Conservation (phyloP, 2,113 vertebrate species). For the Mixornis gularis region DNA sequence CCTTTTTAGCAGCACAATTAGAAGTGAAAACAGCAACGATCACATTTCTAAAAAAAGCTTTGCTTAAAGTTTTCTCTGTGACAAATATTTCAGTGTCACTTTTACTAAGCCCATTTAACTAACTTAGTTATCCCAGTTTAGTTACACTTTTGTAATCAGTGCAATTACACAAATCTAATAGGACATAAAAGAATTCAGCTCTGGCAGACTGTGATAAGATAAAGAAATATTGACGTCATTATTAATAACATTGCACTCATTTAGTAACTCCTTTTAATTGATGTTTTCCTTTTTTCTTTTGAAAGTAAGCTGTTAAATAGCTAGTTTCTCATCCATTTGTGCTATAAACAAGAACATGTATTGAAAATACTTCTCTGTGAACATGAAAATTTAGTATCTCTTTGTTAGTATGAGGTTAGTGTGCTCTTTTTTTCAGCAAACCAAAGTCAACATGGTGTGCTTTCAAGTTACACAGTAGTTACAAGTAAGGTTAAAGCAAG, state of each 20-base stretch:
- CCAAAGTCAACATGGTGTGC: conserved; percentile 2
- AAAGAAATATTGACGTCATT: not conserved
- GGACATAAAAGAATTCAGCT: not conserved
- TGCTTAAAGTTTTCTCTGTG: not conserved
- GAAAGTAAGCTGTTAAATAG: not conserved
- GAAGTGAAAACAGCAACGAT: not conserved
- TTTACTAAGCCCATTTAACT: not conserved
- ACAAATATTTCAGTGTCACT: not conserved
- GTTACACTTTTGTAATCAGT: not conserved
- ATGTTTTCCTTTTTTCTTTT: not conserved
- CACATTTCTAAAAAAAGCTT: not conserved
- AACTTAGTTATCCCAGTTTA: not conserved
- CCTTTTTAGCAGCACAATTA: not conserved
- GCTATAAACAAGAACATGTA: not conserved
- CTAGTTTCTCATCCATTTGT: not conserved
- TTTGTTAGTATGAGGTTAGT: not conserved
- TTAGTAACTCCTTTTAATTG: not conserved
- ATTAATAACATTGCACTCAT: not conserved
- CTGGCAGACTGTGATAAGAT: not conserved
- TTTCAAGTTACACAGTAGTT: conserved; percentile 43
- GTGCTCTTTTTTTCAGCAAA: not conserved
- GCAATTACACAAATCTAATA: not conserved
- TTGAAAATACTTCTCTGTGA: conserved; percentile 13
- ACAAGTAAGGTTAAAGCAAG: conserved; percentile 25
- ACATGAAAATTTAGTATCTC: not conserved